These are phyloP conservation scores for Hyposmocoma kahamanoa DNA, from an alignment of 1,140 invertebrate genomes.

Conservation along the genomic window DNA sequence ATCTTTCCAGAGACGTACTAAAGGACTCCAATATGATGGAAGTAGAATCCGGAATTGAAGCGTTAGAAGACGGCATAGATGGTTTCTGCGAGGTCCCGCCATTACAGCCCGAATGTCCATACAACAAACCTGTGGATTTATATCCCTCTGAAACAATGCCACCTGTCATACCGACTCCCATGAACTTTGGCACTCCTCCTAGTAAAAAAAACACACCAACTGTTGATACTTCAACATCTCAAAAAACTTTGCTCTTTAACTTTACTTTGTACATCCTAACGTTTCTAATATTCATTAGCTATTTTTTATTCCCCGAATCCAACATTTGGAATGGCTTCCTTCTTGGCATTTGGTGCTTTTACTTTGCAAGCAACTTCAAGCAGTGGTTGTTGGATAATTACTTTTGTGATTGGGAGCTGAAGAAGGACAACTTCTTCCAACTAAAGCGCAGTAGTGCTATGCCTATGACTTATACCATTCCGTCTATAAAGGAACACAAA, in stretches of 20 bases:
- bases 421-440: slow-evolving; percentile 31
- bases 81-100: slow-evolving; percentile 40
- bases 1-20: slow-evolving; percentile 34
- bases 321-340: slow-evolving; percentile 64
- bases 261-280: slow-evolving; percentile 58
- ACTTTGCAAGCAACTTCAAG: slow-evolving; percentile 46
- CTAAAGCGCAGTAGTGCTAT: slow-evolving; percentile 32
- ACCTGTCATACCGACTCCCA: slow-evolving; percentile 17
- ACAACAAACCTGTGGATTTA: slow-evolving; percentile 19
- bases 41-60: slow-evolving; percentile 70
- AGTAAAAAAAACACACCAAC: slow-evolving; percentile 45
- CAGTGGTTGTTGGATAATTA: slow-evolving; percentile 55
- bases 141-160: slow-evolving; percentile 9
- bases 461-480: slow-evolving; percentile 50
- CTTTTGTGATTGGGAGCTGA: slow-evolving; percentile 47
- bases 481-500: slow-evolving; percentile 58
- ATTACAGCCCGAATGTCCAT: slow-evolving; percentile 19
- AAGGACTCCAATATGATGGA: slow-evolving; percentile 49
- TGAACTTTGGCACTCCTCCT: slow-evolving; percentile 44
- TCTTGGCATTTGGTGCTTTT: slow-evolving; percentile 61
- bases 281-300: slow-evolving; percentile 47
- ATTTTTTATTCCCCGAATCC: slow-evolving; percentile 50
- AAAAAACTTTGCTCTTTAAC: slow-evolving; percentile 36
- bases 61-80: slow-evolving; percentile 61
- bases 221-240: slow-evolving; percentile 13